A percentile compares a stretch with the other conserved stretches of the same genome.
Conservation (phyloP, 2,888 invertebrate genomes). For the Molanna angustata region DNA sequence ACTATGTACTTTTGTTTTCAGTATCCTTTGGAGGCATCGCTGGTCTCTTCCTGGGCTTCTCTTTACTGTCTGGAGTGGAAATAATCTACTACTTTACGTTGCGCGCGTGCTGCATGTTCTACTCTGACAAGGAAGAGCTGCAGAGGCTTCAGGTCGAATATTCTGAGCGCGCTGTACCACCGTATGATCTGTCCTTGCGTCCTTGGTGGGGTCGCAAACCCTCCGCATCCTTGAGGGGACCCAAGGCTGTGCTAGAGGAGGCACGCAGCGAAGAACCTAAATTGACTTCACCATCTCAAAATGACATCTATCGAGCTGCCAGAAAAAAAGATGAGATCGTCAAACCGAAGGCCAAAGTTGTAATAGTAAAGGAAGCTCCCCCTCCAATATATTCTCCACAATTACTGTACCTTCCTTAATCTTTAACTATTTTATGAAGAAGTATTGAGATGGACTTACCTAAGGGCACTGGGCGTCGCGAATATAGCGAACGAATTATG, state of each 20-base stretch:
- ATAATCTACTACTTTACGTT: slow-evolving; percentile 74
- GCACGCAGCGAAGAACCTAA: slow-evolving; percentile 1
- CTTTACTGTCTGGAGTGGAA: slow-evolving; percentile 72
- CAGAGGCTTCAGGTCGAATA: slow-evolving; percentile 48
- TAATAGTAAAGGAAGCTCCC: slow-evolving; percentile 24
- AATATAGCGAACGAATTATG: too few species aligned
- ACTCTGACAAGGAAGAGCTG: slow-evolving; percentile 51
- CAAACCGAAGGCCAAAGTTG: not conserved
- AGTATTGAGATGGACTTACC: too few species aligned
- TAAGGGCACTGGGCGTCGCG: too few species aligned
- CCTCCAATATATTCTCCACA: slow-evolving; percentile 26
- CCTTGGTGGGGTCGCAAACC: slow-evolving; percentile 35
- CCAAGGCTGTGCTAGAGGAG: slow-evolving; percentile 25
- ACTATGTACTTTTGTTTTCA: slow-evolving; percentile 40
- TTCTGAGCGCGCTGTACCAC: slow-evolving; percentile 44
- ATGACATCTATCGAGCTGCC: not conserved
- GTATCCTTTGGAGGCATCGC: slow-evolving; percentile 66
- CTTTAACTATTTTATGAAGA: too few species aligned
- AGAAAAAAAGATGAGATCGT: not conserved
- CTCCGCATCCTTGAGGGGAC: slow-evolving; percentile 22
- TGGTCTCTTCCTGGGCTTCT: slow-evolving; percentile 70
- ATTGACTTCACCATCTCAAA: not conserved
- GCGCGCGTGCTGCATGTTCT: slow-evolving; percentile 62
- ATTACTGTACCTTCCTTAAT: slow-evolving; percentile 21
- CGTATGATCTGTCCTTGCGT: slow-evolving; percentile 48